Evolutionary conservation across 2,888 invertebrate genomes (phyloP).

Genomic region (Iselma pallidipennis): DNA sequence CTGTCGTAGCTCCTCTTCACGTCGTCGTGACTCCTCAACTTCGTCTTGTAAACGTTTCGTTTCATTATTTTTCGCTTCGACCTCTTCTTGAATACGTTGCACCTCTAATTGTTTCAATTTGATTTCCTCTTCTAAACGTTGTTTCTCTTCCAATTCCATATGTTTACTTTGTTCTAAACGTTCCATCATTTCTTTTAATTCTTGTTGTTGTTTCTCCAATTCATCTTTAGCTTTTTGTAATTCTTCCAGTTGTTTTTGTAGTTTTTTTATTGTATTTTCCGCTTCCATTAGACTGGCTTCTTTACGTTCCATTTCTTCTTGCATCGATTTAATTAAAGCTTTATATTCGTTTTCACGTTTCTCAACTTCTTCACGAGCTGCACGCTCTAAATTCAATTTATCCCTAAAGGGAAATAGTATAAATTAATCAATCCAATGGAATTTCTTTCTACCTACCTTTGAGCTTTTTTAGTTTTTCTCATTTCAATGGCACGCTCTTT

Average conservation of each 20-base stretch:
- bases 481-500: constrained; percentile 97
- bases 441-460: constrained; percentile 62
- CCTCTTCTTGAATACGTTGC: constrained; percentile 45
- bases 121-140: constrained; percentile 87
- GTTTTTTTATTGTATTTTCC: constrained; percentile 77
- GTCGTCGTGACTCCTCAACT: constrained; percentile 44
- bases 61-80: constrained; percentile 46
- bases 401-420: constrained; percentile 61
- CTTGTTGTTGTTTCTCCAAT: constrained; percentile 81
- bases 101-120: constrained; percentile 70
- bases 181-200: constrained; percentile 85
- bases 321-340: constrained; percentile 83
- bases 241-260: constrained; percentile 88
- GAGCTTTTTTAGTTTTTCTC: constrained; percentile 87
- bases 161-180: constrained; percentile 88
- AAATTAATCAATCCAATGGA: neutral
- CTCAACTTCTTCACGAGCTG: constrained; percentile 92
- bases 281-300: constrained; percentile 72
- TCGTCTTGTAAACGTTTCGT: constrained; percentile 47
- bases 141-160: constrained; percentile 82
- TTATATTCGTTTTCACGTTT: constrained; percentile 94
- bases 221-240: constrained; percentile 88
- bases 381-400: constrained; percentile 87
- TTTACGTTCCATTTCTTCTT: constrained; percentile 91
- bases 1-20: constrained; percentile 41